Evolutionary conservation across 2,888 invertebrate species (phyloP).

Genomic region (Trichopria drosophilae): DNA sequence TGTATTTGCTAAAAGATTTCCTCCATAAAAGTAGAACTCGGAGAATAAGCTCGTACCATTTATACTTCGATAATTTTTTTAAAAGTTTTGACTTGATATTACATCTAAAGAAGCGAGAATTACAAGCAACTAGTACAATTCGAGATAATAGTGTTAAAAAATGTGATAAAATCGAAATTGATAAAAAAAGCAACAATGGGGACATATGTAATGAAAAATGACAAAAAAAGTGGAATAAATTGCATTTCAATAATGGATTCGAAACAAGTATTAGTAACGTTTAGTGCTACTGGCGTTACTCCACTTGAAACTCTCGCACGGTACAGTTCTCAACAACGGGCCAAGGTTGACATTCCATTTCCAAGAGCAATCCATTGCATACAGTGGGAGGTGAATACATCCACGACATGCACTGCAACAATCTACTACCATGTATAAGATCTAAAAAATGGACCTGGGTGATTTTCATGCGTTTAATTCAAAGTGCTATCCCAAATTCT

Average conservation of each 20-base stretch:
- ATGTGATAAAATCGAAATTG: not conserved
- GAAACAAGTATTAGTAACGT: no score
- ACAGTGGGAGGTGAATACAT: no score
- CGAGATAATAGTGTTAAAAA: not conserved
- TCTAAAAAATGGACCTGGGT: no score
- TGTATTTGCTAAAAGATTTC: not conserved
- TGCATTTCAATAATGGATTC: conserved; percentile 2
- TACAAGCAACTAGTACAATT: not conserved
- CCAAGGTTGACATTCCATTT: not conserved
- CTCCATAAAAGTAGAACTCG: not conserved
- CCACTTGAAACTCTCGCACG: not conserved
- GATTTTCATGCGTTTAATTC: no score
- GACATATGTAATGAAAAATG: not conserved
- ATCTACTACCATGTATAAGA: no score
- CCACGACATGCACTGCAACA: no score
- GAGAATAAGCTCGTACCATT: not conserved
- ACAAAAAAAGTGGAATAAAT: conserved; percentile 5
- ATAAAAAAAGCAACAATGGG: not conserved
- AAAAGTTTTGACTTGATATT: not conserved
- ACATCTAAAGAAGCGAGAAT: not conserved
- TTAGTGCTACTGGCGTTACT: conserved; percentile 7
- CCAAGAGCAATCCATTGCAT: no score
- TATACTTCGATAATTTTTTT: conserved; percentile 6
- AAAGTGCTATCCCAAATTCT: no score
- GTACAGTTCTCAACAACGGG: not conserved